Conservation (phyloP, 92 coral and sea anemone species). For the Desmophyllum pertusum region DNA sequence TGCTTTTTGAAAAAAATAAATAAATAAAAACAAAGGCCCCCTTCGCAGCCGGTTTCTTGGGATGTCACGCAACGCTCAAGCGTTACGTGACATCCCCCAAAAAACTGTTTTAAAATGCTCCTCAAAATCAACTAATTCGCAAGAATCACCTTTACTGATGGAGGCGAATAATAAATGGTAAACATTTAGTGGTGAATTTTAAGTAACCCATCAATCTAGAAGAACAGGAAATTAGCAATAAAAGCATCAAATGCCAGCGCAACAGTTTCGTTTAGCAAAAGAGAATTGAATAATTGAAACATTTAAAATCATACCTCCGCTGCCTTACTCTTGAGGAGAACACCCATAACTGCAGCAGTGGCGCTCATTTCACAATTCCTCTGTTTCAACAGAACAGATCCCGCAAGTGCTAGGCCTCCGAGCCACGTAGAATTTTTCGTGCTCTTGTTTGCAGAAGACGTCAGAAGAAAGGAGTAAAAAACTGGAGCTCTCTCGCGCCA, state of each 20-base stretch:
- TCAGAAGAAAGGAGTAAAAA: conserved; percentile 63
- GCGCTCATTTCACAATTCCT: conserved; percentile 64
- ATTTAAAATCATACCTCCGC: conserved; percentile 30
- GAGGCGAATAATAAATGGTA: too few relatives aligned
- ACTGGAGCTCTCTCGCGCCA: conserved; percentile 76
- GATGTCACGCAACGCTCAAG: too few relatives aligned
- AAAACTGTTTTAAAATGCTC: not conserved
- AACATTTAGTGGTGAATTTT: too few relatives aligned
- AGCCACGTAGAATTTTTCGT: conserved; percentile 37
- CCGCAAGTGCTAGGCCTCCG: conserved; percentile 65
- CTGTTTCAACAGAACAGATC: conserved; percentile 73
- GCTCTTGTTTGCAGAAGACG: conserved; percentile 45
- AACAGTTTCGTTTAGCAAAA: not conserved
- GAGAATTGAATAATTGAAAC: not conserved
- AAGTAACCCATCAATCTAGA: too few relatives aligned
- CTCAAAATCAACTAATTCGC: not conserved
- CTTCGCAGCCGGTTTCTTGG: not conserved
- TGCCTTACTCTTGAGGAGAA: conserved; percentile 68
- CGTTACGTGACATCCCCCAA: too few relatives aligned
- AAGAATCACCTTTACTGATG: too few relatives aligned
- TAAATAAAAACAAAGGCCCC: not conserved
- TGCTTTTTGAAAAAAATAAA: not conserved
- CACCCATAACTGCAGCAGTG: conserved; percentile 64
- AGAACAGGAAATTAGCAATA: not conserved
- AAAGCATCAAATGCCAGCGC: not conserved